A percentile compares a stretch with the other conserved stretches of the same genome.
Evolutionary conservation across 2,888 invertebrate genomes (phyloP).

Genomic region (Elmis aenea): DNA sequence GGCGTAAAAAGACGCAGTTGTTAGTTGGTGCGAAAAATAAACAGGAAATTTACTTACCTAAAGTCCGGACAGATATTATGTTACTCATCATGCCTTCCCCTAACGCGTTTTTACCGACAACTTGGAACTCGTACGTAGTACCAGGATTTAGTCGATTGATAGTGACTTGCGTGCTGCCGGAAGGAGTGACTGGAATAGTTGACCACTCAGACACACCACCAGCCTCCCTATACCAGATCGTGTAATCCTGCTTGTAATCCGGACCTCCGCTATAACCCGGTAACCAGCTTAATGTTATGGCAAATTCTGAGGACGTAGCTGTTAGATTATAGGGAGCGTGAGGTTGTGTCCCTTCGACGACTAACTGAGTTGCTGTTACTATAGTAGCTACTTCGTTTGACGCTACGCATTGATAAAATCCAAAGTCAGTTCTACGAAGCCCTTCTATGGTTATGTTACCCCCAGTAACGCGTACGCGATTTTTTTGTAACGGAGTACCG

Average conservation of each 20-base stretch:
- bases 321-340: slow-evolving; percentile 96
- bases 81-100: slow-evolving; percentile 97
- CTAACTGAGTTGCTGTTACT: slow-evolving; percentile 81
- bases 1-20: slow-evolving; percentile 23
- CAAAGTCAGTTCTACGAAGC: slow-evolving; percentile 84
- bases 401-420: slow-evolving; percentile 93
- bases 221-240: slow-evolving; percentile 88
- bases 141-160: slow-evolving; percentile 87
- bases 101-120: slow-evolving; percentile 88
- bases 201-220: slow-evolving; percentile 82
- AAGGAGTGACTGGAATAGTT: slow-evolving; percentile 88
- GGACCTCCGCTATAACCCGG: slow-evolving; percentile 95
- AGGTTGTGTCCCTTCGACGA: slow-evolving; percentile 91
- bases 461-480: slow-evolving; percentile 69
- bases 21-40: slow-evolving; percentile 6
- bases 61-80: slow-evolving; percentile 81
- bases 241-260: slow-evolving; percentile 91
- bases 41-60: slow-evolving; percentile 81
- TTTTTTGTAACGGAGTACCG: slow-evolving; percentile 75
- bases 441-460: slow-evolving; percentile 91
- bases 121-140: slow-evolving; percentile 93
- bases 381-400: slow-evolving; percentile 95
- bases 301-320: slow-evolving; percentile 83
- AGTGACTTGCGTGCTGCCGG: slow-evolving; percentile 84
- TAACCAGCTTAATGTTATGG: slow-evolving; percentile 87